Base-by-base conservation (phyloP, 2,888 invertebrate species). In the Hyppa rectilinea region DNA sequence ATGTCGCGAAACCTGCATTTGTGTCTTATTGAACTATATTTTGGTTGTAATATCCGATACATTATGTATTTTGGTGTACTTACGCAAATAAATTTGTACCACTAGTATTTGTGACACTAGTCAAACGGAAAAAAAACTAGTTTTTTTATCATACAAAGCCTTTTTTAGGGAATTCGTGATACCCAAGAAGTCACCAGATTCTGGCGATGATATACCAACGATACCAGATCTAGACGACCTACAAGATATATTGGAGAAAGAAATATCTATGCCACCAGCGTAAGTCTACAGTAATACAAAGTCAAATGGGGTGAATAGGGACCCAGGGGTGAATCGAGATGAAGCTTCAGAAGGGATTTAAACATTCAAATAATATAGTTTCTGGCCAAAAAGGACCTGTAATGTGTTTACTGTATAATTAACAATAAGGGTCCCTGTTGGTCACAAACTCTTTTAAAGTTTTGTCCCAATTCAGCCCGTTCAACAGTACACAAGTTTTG, bases 141-240 rank as follows among this genome's bases (percentile, higher is more conserved):
- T 2, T 47, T 20, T 17, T 26, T 14, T 14, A 12, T n/a, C 12
- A 2, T 31, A 3, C 4, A 31, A 12, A 26, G 14, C 2, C 1
- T 4, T 26, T 68, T 70, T 90, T 83, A 96, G 96, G 77, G 95
- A 96, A 84, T 92, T 90, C 67, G 86, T 94, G 31, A 92, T 96
- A 72, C 96, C 96, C 2, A 94, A 93, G 70, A 95, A 93, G 75
- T 92, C 93, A 0, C 92, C 93, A 2, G 95, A 95, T 50, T 93
- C 93, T 3, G 90, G 92, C 75, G 95, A 96, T 77, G 96, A 96
- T 72, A 96, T 96, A 64, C 96, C 96, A 14, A 96, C 96, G 2
- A 94, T 96, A 85, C 96, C 96, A 12, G 96, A 96, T 79, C 81
- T 95, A 49, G 96, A 96, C 76, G 96, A 96, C 55, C 87, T 96